Evolutionary conservation across 64 coral and sea anemone species (phyloP), one percentile per base, ranked within the genome.

Genomic region (Montipora cactus): DNA sequence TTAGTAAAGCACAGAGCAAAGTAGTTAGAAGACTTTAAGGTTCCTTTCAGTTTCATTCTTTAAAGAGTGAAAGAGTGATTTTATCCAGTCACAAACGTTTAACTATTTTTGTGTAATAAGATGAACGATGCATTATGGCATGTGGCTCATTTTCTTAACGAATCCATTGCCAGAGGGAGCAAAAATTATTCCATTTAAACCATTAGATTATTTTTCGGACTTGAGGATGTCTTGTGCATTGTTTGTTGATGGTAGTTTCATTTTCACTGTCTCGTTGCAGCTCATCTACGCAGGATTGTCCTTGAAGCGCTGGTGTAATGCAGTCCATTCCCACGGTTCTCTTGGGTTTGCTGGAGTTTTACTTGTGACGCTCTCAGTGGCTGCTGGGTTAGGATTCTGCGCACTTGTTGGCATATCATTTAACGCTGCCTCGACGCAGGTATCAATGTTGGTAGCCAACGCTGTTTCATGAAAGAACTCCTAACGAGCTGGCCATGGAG

Each of bases 371-470:
- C 62, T 99, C n/a, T 88, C 98, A 44, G 95, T 99, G 16, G 92
- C 88, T 19, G 92, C 98, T 68, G 98, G 95, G 2, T 68, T 99
- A 46, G 98, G 98, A 11, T 99, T 94, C 25, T 95, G 92, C 67
- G 89, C 89, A 1, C 83, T 89, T 49, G 86, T 81, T 76, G 92
- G 92, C 4, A 96, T 99, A 55, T 77, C 80, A 12, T 99, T 99
- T 51, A 99, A 99, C 46, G 98, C 95, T 0, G 92, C 98, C 14
- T 96, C 98, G 20, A 96, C 98, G 2, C 98, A 99, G 95, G 97
- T 98, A 50, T 83, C 47, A 28, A 28, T 2, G 4, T 7, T 16
- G 37, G 37, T 37, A 37, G 37, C 37, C 37, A 37, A 37, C 37
- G 37, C 37, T 37, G 37, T 37, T 37, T 37, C 2, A 37, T 20